Conservation (phyloP, 2,888 invertebrate species). For the Synanthedon andrenaeformis region DNA sequence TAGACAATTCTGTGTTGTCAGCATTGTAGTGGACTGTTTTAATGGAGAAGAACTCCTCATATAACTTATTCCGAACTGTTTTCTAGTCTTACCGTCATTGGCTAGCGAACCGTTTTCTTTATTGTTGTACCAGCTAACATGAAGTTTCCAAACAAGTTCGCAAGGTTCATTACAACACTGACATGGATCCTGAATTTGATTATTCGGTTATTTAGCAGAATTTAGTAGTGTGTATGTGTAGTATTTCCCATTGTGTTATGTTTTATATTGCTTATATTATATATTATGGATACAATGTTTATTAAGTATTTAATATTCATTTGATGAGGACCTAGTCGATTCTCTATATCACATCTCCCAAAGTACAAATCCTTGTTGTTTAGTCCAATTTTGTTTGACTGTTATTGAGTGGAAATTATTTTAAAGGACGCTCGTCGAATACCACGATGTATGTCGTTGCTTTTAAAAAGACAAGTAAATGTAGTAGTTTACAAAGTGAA, state of each 20-base stretch:
- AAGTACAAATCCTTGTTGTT: constrained; percentile 73
- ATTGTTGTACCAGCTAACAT: constrained; percentile 5
- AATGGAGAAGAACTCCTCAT: constrained; percentile 10
- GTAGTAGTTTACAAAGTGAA: constrained; percentile 20
- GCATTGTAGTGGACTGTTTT: constrained; percentile 37
- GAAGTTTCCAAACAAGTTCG: constrained; percentile 10
- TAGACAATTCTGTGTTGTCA: constrained; percentile 56
- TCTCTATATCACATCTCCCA: constrained; percentile 71
- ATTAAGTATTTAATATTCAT: constrained; percentile 69
- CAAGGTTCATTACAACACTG: constrained; percentile 36
- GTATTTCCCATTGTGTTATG: constrained; percentile 69
- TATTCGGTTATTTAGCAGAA: constrained; percentile 68
- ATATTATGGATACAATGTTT: constrained; percentile 67
- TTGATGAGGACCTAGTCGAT: constrained; percentile 71
- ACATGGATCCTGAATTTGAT: constrained; percentile 41
- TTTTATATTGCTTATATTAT: constrained; percentile 70
- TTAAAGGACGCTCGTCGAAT: constrained; percentile 36
- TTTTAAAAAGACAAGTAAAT: constrained; percentile 12
- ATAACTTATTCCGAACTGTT: constrained; percentile 21
- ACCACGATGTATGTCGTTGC: background rate
- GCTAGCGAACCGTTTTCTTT: constrained; percentile 21
- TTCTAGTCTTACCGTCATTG: constrained; percentile 44
- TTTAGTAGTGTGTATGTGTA: constrained; percentile 66
- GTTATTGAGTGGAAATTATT: constrained; percentile 68
- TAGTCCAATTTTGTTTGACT: constrained; percentile 72